These are phyloP conservation scores for Pavo muticus DNA, from an alignment of 2,113 vertebrate species.

Conservation along the genomic window DNA sequence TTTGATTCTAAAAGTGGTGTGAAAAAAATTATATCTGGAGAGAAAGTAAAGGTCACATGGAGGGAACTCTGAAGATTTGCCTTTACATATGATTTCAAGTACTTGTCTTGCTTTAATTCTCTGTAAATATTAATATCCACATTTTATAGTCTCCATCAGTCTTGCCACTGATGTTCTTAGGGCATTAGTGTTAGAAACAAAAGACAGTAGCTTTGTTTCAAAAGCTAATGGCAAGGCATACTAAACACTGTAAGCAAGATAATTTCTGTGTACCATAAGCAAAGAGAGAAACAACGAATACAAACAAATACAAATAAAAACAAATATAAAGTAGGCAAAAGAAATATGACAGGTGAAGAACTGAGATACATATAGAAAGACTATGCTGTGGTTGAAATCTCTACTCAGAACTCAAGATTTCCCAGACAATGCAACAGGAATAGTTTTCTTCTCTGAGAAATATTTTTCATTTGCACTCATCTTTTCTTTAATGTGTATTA, in stretches of 20 bases:
- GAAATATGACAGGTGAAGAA: not conserved
- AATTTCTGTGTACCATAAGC: not conserved
- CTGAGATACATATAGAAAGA: not conserved
- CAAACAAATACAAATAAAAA: not conserved
- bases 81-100: not conserved
- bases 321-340: not conserved
- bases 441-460: not conserved
- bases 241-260: not conserved
- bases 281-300: not conserved
- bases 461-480: fast-evolving
- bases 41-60: not conserved
- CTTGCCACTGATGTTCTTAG: not conserved
- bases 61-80: not conserved
- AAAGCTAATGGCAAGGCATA: not conserved
- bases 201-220: not conserved
- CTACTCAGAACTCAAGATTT: not conserved
- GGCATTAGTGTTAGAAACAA: not conserved
- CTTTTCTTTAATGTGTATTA: not conserved
- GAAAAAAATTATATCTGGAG: not conserved
- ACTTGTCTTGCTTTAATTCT: not conserved
- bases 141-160: not conserved
- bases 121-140: not conserved
- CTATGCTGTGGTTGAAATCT: not conserved
- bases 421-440: not conserved
- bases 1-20: not conserved